Conservation (phyloP, 2,797 vertebrate species). For the Microctenopoma lineatum region DNA sequence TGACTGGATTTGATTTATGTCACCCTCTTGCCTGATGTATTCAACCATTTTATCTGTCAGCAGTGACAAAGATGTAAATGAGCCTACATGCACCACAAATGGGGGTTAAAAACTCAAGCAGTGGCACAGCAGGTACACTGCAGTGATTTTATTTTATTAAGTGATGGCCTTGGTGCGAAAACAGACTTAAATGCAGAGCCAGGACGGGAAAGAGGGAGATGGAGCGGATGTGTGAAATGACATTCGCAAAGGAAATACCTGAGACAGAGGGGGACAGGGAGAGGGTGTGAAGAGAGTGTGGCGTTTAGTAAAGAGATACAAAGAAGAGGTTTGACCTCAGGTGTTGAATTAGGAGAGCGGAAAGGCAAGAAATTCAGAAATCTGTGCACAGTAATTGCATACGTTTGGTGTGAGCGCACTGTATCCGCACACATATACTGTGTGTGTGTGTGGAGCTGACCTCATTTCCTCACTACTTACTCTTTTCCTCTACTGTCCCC, state of each 20-base stretch:
- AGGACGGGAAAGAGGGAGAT: background rate
- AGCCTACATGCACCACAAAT: background rate
- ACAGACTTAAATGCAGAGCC: constrained; percentile 27
- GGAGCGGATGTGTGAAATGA: constrained; percentile 6
- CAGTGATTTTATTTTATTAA: no score
- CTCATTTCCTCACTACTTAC: constrained; percentile 15
- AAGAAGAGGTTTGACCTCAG: background rate
- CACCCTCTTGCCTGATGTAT: background rate
- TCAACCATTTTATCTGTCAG: background rate
- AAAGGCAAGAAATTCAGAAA: background rate
- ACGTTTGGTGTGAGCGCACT: background rate
- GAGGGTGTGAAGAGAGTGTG: no score
- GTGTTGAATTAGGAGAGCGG: background rate
- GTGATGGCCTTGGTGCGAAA: no score
- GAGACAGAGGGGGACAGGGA: background rate
- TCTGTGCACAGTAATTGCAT: background rate
- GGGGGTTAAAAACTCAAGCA: background rate
- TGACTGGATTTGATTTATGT: background rate
- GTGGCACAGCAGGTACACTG: no score
- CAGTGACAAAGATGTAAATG: background rate
- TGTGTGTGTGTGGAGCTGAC: constrained; percentile 4
- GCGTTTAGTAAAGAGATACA: background rate
- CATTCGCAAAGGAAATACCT: background rate
- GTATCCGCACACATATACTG: background rate
- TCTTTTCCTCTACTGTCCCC: background rate